phyloP scores from a whole-genome alignment of 2,888 invertebrate genomes.

The Dolichomitus sp. region DNA sequence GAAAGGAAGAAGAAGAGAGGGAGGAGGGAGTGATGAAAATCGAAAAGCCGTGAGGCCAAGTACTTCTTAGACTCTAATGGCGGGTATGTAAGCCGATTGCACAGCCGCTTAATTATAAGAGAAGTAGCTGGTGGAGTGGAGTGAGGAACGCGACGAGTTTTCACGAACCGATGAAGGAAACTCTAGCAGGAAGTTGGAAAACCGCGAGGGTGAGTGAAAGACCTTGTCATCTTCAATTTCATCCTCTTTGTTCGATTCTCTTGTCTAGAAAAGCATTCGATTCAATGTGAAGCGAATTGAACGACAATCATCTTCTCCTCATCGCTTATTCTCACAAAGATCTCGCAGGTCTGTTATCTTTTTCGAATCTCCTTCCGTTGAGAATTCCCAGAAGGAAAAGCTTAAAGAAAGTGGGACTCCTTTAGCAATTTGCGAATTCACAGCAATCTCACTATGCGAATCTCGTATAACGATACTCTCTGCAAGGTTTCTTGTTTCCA shows the following conservation, averaged over 20 bases:
- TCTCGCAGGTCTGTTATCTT: constrained; percentile 45
- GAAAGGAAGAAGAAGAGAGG: constrained; percentile 14
- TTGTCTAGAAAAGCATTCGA: constrained; percentile 30
- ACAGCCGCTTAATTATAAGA: constrained; percentile 68
- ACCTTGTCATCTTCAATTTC: constrained; percentile 36
- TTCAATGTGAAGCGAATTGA: constrained; percentile 26
- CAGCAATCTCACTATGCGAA: constrained; percentile 34
- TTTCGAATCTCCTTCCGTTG: constrained; percentile 10
- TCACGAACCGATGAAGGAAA: constrained; percentile 25
- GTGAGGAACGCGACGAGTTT: constrained; percentile 25
- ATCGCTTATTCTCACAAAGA: constrained; percentile 25
- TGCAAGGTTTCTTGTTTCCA: constrained; percentile 36
- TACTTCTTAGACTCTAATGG: constrained; percentile 59
- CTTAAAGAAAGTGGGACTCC: constrained; percentile 7
- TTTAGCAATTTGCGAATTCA: constrained; percentile 53
- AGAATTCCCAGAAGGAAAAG: constrained; percentile 26
- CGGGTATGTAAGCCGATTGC: constrained; percentile 69
- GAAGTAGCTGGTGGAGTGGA: constrained; percentile 45
- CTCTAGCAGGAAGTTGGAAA: constrained; percentile 14
- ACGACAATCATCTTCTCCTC: constrained; percentile 54
- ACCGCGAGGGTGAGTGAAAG: neutral
- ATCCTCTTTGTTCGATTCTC: constrained; percentile 24
- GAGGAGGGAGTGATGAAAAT: constrained; percentile 19
- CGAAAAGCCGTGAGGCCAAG: constrained; percentile 41
- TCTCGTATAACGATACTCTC: constrained; percentile 48